A percentile compares a stretch with the other conserved stretches of the same genome.
Evolutionary conservation across 2,113 vertebrate genomes (phyloP).

Genomic region (Ibidorhyncha struthersii): DNA sequence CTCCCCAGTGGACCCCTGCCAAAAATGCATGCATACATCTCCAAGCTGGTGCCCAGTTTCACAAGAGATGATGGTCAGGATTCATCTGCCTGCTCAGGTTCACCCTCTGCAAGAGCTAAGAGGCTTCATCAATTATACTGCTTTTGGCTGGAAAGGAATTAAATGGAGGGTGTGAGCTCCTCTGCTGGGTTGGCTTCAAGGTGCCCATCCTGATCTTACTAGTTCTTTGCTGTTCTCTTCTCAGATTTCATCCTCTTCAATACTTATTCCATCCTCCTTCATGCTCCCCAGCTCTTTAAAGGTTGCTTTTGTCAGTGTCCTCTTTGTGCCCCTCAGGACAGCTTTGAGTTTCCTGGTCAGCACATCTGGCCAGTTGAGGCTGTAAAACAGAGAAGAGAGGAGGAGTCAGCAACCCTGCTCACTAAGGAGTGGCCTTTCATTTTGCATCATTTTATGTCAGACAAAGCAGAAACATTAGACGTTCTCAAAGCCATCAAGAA

Average conservation of each 20-base stretch:
- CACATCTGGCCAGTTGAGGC: constrained; percentile 83
- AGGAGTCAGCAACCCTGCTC: background rate
- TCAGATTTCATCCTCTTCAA: constrained; percentile 32
- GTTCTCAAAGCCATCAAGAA: background rate
- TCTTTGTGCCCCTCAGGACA: constrained; percentile 78
- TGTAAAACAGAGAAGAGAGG: constrained; percentile 35
- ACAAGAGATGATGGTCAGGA: background rate
- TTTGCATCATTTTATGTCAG: background rate
- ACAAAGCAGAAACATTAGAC: background rate
- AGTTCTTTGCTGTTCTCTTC: background rate
- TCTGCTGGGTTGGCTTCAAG: background rate
- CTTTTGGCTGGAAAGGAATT: background rate
- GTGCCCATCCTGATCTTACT: background rate
- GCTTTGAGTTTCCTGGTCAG: constrained; percentile 86
- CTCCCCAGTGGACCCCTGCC: background rate
- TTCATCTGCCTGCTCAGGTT: background rate
- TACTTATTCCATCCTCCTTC: background rate
- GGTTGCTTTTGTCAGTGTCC: background rate
- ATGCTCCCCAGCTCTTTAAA: background rate
- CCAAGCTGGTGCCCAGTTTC: background rate
- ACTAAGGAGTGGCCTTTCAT: fast-evolving
- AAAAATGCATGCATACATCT: background rate
- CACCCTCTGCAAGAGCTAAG: background rate
- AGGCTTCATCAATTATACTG: background rate
- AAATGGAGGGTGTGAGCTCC: background rate